phyloP scores from a whole-genome alignment of 2,113 vertebrate genomes.

The Thryonomys swinderianus region DNA sequence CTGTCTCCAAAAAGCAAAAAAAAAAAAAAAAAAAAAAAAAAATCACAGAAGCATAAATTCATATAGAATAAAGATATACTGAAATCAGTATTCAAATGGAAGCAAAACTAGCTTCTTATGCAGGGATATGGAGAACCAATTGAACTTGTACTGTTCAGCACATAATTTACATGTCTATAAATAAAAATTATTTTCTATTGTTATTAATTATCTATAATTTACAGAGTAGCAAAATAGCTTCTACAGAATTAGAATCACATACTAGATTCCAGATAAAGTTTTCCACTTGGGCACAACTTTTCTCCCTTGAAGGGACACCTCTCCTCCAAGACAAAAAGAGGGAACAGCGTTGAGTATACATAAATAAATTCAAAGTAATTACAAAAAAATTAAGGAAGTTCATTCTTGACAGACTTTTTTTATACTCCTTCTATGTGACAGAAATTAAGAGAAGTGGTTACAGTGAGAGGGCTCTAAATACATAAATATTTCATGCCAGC shows the following conservation, averaged over 20 bases:
- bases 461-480: not conserved
- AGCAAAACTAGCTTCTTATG: constrained; percentile 29
- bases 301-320: not conserved
- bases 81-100: not conserved
- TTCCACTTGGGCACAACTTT: not conserved
- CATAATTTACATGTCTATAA: not conserved
- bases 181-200: constrained; percentile 8
- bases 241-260: not conserved
- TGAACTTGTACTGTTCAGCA: not conserved
- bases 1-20: too few relatives aligned
- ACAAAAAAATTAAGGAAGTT: constrained; percentile 47
- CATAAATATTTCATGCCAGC: constrained; percentile 24
- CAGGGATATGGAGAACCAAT: not conserved
- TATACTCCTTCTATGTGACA: not conserved
- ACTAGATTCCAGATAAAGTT: not conserved
- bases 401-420: not conserved
- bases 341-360: not conserved
- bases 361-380: not conserved
- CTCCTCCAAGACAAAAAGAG: constrained; percentile 1
- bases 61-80: constrained; percentile 14
- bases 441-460: constrained; percentile 40
- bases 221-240: constrained; percentile 23
- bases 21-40: too few relatives aligned
- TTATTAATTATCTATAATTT: not conserved
- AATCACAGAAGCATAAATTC: not conserved